Conservation (phyloP, 1,140 invertebrate genomes). For the Habropoda laboriosa region DNA sequence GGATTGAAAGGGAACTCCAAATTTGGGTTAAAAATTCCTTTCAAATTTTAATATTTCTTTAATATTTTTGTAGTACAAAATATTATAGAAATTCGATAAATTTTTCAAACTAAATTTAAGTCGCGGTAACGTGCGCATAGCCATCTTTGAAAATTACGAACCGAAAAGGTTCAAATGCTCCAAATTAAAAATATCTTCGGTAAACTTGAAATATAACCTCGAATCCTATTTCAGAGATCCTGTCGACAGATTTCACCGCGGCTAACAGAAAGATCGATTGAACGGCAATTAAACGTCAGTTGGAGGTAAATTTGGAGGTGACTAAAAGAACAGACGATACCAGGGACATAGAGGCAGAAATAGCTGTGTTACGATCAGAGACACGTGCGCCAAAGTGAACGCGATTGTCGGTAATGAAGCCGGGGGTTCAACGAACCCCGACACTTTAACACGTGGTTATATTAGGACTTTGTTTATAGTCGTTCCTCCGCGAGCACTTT, state of each 20-base stretch:
- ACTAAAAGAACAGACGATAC: background rate
- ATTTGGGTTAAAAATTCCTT: no score
- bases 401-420: constrained; percentile 12
- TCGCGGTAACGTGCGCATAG: no score
- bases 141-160: no score
- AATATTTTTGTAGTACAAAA: no score
- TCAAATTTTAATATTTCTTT: no score
- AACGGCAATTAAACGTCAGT: background rate
- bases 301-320: background rate
- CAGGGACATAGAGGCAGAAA: background rate
- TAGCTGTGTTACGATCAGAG: constrained; percentile 16
- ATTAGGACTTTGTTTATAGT: constrained; percentile 28
- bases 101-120: no score
- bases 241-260: background rate
- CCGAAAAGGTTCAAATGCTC: no score
- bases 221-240: background rate
- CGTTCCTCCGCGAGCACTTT: background rate
- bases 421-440: constrained; percentile 19
- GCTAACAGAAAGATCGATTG: background rate
- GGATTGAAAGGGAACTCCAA: no score
- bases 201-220: background rate
- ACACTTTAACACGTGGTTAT: constrained; percentile 23
- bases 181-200: no score
- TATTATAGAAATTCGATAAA: no score
- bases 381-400: background rate